These are phyloP conservation scores for Pogonomyrmex barbatus DNA, from an alignment of 1,140 invertebrate genomes.

Conservation along the genomic window DNA sequence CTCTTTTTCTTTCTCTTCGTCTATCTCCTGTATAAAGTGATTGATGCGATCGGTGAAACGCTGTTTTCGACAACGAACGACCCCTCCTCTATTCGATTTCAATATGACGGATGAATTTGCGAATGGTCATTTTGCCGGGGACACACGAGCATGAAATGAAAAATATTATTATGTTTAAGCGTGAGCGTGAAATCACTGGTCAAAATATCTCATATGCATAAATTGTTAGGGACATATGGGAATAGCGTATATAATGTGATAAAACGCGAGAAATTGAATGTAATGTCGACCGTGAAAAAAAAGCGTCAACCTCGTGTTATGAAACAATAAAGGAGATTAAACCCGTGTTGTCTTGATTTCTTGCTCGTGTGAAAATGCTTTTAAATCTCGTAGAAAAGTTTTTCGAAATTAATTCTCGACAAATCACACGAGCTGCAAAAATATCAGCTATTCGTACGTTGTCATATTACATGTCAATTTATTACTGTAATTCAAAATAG, in stretches of 20 bases:
- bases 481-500: neutral
- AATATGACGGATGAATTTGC: constrained; percentile 79
- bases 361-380: constrained; percentile 4
- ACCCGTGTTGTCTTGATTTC: neutral
- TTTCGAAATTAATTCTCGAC: constrained; percentile 11
- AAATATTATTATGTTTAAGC: constrained; percentile 64
- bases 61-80: constrained; percentile 76
- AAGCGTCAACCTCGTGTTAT: neutral
- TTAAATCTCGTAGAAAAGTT: neutral
- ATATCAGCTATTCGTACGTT: neutral
- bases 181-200: constrained; percentile 37
- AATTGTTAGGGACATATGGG: constrained; percentile 23
- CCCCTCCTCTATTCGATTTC: constrained; percentile 67
- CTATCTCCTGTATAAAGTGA: constrained; percentile 50
- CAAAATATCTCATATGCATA: constrained; percentile 53
- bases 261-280: constrained; percentile 5
- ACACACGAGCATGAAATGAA: constrained; percentile 43
- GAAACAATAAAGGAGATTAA: neutral
- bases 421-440: neutral
- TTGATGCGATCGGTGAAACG: constrained; percentile 60
- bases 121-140: constrained; percentile 63
- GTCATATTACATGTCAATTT: neutral
- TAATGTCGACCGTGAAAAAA: neutral
- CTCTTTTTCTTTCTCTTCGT: constrained; percentile 31
- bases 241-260: neutral